These are phyloP conservation scores for Notodonta dromedarius DNA, from an alignment of 2,888 invertebrate genomes.

Conservation along the genomic window DNA sequence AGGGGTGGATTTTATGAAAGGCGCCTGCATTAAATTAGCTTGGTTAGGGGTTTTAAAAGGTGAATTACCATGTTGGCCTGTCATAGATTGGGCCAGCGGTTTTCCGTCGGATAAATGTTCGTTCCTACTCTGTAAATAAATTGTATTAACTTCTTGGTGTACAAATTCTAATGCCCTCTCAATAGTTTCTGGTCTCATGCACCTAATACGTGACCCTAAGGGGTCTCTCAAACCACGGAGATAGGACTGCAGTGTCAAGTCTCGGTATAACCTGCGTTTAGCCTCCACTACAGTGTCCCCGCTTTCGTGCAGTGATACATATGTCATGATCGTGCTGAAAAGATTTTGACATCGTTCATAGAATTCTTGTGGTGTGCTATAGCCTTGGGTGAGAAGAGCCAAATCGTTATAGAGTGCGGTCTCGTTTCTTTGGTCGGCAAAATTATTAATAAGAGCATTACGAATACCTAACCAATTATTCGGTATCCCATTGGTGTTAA, in stretches of 20 bases:
- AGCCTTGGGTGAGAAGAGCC: too few relatives aligned
- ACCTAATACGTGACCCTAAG: slow-evolving; percentile 17
- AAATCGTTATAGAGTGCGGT: background rate
- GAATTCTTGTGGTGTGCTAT: too few relatives aligned
- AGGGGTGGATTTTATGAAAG: too few relatives aligned
- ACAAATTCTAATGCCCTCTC: slow-evolving; percentile 1
- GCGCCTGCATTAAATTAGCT: background rate
- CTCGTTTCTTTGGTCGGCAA: slow-evolving; percentile 32
- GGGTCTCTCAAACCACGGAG: slow-evolving; percentile 6
- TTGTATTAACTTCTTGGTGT: background rate
- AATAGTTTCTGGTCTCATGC: slow-evolving; percentile 26
- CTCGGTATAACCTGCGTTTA: slow-evolving; percentile 10
- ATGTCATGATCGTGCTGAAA: too few relatives aligned
- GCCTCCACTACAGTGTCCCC: slow-evolving; percentile 3
- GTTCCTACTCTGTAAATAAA: background rate
- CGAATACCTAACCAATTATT: slow-evolving; percentile 30
- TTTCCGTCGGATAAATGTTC: background rate
- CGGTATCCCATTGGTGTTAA: slow-evolving; percentile 30
- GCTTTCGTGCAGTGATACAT: background rate
- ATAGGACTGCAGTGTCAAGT: slow-evolving; percentile 10
- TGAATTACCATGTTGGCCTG: background rate
- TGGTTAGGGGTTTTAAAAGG: background rate
- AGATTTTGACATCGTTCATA: too few relatives aligned
- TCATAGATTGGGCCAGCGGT: background rate
- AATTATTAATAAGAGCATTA: slow-evolving; percentile 34